Percentiles rank a stretch among this genome's conserved stretches.
Conservation (phyloP, 2,797 vertebrate genomes). For the Coregonus ussuriensis region DNA sequence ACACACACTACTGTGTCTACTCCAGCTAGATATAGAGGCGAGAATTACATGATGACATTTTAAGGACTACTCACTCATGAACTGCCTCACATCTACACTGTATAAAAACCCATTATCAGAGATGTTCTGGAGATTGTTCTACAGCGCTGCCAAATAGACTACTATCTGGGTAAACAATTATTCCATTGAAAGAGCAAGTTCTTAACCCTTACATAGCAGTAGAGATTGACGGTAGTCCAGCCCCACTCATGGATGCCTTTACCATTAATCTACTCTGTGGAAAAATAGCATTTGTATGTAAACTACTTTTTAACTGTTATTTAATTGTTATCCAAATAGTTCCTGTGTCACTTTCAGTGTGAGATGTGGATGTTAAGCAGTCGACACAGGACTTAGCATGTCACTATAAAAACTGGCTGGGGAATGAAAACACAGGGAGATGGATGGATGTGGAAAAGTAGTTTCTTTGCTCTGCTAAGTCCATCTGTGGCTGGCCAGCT, state of each 20-base stretch:
- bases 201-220: not conserved
- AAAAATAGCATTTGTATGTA: not conserved
- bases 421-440: conserved; percentile 19
- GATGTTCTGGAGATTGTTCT: not conserved
- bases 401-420: not conserved
- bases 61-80: conserved; percentile 10
- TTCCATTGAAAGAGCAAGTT: not conserved
- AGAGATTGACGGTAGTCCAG: not conserved
- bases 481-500: not conserved
- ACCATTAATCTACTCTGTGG: not conserved
- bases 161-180: not conserved
- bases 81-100: not conserved
- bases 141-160: not conserved
- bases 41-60: not conserved
- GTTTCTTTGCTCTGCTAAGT: conserved; percentile 23
- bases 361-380: not conserved
- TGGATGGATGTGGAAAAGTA: conserved; percentile 35
- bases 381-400: not conserved
- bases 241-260: not conserved
- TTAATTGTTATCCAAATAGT: not conserved
- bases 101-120: conserved; percentile 8
- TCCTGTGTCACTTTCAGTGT: conserved; percentile 1
- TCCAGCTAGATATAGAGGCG: too few relatives aligned
- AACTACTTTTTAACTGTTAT: not conserved
- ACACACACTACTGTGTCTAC: not conserved